phyloP scores from a whole-genome alignment of 2,797 vertebrate species.

The Gallinago nigripennis region DNA sequence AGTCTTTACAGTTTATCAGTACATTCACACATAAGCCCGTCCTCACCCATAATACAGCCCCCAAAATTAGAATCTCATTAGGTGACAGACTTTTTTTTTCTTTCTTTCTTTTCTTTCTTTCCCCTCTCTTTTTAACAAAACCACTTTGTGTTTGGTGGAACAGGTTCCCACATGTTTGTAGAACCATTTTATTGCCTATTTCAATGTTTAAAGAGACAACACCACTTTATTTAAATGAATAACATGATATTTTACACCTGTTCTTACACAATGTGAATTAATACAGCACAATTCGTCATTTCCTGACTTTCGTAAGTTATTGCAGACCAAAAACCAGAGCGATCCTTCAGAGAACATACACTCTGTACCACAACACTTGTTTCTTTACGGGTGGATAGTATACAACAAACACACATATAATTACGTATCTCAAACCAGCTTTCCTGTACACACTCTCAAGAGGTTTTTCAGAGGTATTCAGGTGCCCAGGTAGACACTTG shows the following conservation, averaged over 20 bases:
- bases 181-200: slow-evolving; percentile 31
- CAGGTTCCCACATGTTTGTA: slow-evolving; percentile 22
- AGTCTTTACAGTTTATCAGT: neutral
- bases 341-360: neutral
- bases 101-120: neutral
- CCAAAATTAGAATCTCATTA: neutral
- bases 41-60: neutral
- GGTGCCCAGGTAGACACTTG: neutral
- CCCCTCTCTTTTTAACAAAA: slow-evolving; percentile 33
- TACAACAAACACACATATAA: neutral
- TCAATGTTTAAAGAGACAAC: slow-evolving; percentile 55
- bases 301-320: neutral
- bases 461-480: neutral
- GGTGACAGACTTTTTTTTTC: neutral
- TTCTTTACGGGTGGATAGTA: neutral
- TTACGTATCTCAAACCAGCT: neutral
- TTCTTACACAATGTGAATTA: neutral
- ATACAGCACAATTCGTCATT: neutral
- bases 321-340: neutral
- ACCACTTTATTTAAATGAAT: slow-evolving; percentile 39
- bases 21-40: neutral
- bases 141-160: neutral
- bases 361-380: neutral
- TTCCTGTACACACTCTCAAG: neutral
- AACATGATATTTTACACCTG: slow-evolving; percentile 36